phyloP scores from a whole-genome alignment of 2,113 vertebrate genomes.

The Cyrtonyx montezumae region DNA sequence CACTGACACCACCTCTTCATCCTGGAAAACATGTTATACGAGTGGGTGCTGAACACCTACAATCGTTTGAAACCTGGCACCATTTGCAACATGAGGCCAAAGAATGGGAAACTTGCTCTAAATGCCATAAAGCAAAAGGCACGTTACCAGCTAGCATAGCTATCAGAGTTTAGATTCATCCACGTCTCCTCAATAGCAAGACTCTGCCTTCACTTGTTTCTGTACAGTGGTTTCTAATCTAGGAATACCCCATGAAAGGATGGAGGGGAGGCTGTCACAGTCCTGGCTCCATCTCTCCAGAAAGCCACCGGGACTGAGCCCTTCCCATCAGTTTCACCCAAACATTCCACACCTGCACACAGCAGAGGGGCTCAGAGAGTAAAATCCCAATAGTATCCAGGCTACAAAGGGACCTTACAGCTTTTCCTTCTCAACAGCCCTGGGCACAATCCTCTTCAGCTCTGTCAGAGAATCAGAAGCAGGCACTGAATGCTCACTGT shows the following conservation, averaged over 20 bases:
- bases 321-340: background rate
- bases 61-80: background rate
- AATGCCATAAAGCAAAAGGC: background rate
- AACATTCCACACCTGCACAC: background rate
- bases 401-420: background rate
- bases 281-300: background rate
- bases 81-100: background rate
- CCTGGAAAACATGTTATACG: background rate
- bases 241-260: background rate
- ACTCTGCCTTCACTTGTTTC: background rate
- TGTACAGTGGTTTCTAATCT: background rate
- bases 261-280: background rate
- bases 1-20: background rate
- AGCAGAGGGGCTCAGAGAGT: background rate
- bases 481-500: rapidly evolving
- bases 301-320: background rate
- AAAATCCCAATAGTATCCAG: background rate
- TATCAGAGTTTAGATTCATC: background rate
- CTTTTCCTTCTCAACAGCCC: background rate
- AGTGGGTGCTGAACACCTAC: background rate
- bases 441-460: background rate
- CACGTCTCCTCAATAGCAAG: background rate
- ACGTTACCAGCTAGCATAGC: background rate
- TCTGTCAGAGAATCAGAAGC: background rate
- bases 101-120: background rate